Percentiles rank a stretch among this genome's conserved stretches.
phyloP scores from a whole-genome alignment of 2,888 invertebrate genomes.

The Scelioninae gen. 2 region DNA sequence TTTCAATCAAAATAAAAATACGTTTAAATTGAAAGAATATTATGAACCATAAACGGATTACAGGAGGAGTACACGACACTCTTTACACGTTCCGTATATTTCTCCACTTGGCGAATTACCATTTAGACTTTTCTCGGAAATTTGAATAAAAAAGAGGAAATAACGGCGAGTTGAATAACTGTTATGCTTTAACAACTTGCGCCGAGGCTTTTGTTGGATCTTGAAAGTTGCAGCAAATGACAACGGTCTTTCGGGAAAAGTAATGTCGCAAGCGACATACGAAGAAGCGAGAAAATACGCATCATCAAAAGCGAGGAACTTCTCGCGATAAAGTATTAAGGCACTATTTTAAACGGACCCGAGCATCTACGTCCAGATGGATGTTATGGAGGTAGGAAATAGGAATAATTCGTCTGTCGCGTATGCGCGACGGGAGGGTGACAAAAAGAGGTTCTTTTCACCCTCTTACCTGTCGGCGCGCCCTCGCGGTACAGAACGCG shows the following conservation, averaged over 20 bases:
- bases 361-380: too few relatives aligned
- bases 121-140: slow-evolving; percentile 2
- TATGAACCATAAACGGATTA: slow-evolving; percentile 7
- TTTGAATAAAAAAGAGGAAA: slow-evolving; percentile 4
- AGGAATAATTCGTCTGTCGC: slow-evolving; percentile 46
- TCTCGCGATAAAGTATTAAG: slow-evolving; percentile 56
- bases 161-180: slow-evolving; percentile 20
- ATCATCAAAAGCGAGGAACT: slow-evolving; percentile 35
- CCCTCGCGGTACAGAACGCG: slow-evolving; percentile 41
- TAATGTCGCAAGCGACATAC: slow-evolving; percentile 5
- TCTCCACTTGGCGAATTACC: slow-evolving; percentile 6
- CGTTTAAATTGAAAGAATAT: neutral
- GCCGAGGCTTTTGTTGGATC: slow-evolving; percentile 13
- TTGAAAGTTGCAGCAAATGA: slow-evolving; percentile 42
- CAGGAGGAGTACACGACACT: neutral
- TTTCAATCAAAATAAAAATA: neutral
- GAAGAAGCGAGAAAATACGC: slow-evolving; percentile 37
- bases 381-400: slow-evolving; percentile 51
- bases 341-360: slow-evolving; percentile 56
- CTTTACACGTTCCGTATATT: slow-evolving; percentile 13
- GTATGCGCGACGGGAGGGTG: slow-evolving; percentile 29
- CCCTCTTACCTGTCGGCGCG: slow-evolving; percentile 48
- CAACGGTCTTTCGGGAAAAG: slow-evolving; percentile 18
- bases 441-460: slow-evolving; percentile 50
- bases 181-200: slow-evolving; percentile 28